Evolutionary conservation across 1,140 invertebrate genomes (phyloP), one percentile per base, ranked within the genome.

Genomic region (Sminthurides bifidus): DNA sequence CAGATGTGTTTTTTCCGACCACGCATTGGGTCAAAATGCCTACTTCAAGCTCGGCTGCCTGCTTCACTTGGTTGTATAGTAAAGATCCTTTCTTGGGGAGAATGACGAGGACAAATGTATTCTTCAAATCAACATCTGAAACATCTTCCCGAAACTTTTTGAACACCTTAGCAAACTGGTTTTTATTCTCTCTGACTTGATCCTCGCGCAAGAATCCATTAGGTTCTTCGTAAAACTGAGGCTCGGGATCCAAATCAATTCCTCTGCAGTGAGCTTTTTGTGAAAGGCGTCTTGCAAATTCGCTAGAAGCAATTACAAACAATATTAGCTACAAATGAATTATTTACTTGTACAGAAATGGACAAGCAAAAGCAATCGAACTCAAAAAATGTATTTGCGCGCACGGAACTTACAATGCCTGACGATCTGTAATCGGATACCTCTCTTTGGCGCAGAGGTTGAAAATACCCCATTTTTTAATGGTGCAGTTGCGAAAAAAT

Each of bases 11-110:
- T 48, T 63, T 24, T 71, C 68, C 66, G 41, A 82, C 85, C 8
- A 93, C 72, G 65, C 88, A 92, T 64, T 92, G 88, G 0, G 89
- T 92, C 15, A 89, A 66, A 37, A 89, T 72, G 3, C 85, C 85
- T 40, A 84, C 70, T 3, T 75, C 68, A 0, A 85, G 66, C 72
- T 93, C 90, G 0, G 60, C 55, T 5, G 50, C 60, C 26, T 58
- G 55, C 40, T 61, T 61, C n/a, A 57, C 46, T 17, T 60, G 54
- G 12, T 15, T 24, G 46, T 60, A 60, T 0, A 60, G 5, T 14
- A n/a, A 1, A 17, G 21, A 49, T 10, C 43, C 50, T 17, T 60
- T 60, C 6, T 52, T 53, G 1, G 54, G 54, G 19, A 57, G 29
- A 1, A 60, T 41, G 4, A 56, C 54, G 4, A 60, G n/a, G 24